Evolutionary conservation across 2,797 vertebrate species (phyloP), one percentile per base, ranked within the genome.

Genomic region (Sus cebifrons): DNA sequence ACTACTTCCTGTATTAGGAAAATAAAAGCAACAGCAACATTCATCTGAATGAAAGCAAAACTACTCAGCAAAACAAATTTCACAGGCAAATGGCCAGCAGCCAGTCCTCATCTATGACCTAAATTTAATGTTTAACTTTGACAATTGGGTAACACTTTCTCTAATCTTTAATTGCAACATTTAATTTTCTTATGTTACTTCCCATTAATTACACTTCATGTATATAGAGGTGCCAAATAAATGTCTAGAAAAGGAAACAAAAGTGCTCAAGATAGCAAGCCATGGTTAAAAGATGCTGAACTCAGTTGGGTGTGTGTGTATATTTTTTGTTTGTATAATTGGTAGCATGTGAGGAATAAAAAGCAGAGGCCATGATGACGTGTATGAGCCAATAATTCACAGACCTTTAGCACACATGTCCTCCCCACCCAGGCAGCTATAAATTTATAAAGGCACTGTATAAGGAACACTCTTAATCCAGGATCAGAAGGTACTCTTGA

Each of bases 1-100:
- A 98, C 95, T 97, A 97, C 96, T 98, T 98, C 97, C 98, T 97
- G 92, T 92, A 98, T 98, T 97, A 98, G 97, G 94, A 97, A 98
- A 98, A 97, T 67, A 98, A 98, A 98, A 89, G 97, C 4, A 96
- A 97, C 70, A 94, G 93, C 95, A 97, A 96, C 74, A 94, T 12
- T 97, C 84, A 64, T 94, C 93, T 11, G 13, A 91, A 97, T 96
- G 96, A 96, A 97, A 83, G 52, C 49, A 96, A 40, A 20, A 97
- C 91, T 75, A 95, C 13, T 29, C 77, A 52, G 79, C 74, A 96
- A 44, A 97, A 97, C 96, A 97, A 89, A 25, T 85, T 94, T 91
- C 93, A 79, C 71, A 93, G 93, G 79, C 94, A 96, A 70, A 96
- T 96, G 95, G 92, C 64, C 52, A 91, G 92, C 49, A 98, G 54